Evolutionary conservation across 1,140 invertebrate species (phyloP).

Genomic region (Stratiolaelaps scimitus): DNA sequence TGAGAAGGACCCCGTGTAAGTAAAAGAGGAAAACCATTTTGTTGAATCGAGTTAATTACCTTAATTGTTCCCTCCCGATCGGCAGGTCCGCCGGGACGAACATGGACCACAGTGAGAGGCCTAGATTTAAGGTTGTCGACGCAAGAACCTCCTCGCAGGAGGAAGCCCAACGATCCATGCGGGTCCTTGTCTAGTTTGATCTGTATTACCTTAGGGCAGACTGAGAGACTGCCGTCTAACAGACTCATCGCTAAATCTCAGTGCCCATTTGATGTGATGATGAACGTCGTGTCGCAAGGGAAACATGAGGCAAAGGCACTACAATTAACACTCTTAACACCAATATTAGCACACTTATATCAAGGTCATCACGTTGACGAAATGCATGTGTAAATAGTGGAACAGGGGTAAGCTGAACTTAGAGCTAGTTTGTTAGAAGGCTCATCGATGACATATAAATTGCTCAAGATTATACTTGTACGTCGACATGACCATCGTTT

Average conservation of each 20-base stretch:
- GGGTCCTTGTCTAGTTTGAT: slow-evolving; percentile 60
- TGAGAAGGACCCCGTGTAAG: not conserved
- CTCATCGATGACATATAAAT: too few species aligned
- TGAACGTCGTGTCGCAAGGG: too few species aligned
- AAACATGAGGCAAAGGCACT: too few species aligned
- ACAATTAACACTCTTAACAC: too few species aligned
- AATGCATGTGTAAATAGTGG: too few species aligned
- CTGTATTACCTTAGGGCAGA: slow-evolving; percentile 42
- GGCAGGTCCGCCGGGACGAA: slow-evolving; percentile 72
- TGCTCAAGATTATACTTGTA: too few species aligned
- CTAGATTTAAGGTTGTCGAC: slow-evolving; percentile 49
- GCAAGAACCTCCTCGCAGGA: slow-evolving; percentile 62
- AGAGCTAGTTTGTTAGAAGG: too few species aligned
- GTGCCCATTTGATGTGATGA: too few species aligned
- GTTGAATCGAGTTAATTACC: slow-evolving; percentile 39
- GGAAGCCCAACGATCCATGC: slow-evolving; percentile 71
- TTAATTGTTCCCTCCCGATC: slow-evolving; percentile 66
- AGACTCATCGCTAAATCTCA: slow-evolving; percentile 28
- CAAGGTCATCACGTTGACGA: too few species aligned
- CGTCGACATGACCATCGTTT: too few species aligned
- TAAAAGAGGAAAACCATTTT: not conserved
- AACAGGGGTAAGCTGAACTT: too few species aligned
- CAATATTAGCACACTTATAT: too few species aligned
- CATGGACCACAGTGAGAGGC: slow-evolving; percentile 72
- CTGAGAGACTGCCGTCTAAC: slow-evolving; percentile 32